A percentile compares a stretch with the other conserved stretches of the same genome.
These are phyloP conservation scores for Heliconius hortense DNA, from an alignment of 2,888 invertebrate genomes.

Conservation along the genomic window DNA sequence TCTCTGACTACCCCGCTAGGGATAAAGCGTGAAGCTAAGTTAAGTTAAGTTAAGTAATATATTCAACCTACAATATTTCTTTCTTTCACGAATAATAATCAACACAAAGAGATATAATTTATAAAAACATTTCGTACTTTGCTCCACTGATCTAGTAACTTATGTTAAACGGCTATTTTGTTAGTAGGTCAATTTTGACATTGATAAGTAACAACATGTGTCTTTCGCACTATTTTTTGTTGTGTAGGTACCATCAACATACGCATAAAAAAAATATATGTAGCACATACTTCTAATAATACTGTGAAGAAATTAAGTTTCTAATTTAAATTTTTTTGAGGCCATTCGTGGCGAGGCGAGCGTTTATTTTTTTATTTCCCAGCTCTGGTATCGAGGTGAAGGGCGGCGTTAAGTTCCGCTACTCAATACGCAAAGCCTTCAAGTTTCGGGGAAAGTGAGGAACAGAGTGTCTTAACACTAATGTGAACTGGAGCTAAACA, in stretches of 20 bases:
- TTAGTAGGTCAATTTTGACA: slow-evolving; percentile 17
- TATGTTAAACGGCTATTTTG: neutral
- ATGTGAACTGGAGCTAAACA: too few relatives aligned
- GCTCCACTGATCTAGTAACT: slow-evolving; percentile 10
- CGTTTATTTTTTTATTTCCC: too few relatives aligned
- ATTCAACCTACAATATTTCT: neutral
- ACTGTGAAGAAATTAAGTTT: neutral
- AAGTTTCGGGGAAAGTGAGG: too few relatives aligned
- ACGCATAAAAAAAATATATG: neutral
- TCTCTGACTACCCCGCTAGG: too few relatives aligned
- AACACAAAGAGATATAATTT: slow-evolving; percentile 1
- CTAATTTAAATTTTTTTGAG: too few relatives aligned
- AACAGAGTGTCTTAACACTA: too few relatives aligned
- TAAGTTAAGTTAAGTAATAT: too few relatives aligned
- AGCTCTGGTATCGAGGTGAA: too few relatives aligned
- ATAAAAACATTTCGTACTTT: neutral
- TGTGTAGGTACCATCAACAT: neutral
- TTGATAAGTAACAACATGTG: slow-evolving; percentile 1
- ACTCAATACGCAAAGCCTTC: too few relatives aligned
- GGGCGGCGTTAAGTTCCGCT: too few relatives aligned
- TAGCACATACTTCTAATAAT: neutral
- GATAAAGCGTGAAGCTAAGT: too few relatives aligned
- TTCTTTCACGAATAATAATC: neutral
- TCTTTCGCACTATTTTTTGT: slow-evolving; percentile 2
- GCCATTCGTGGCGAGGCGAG: too few relatives aligned